Evolutionary conservation across 2,888 invertebrate species (phyloP).

Genomic region (Apotomis betuletana): DNA sequence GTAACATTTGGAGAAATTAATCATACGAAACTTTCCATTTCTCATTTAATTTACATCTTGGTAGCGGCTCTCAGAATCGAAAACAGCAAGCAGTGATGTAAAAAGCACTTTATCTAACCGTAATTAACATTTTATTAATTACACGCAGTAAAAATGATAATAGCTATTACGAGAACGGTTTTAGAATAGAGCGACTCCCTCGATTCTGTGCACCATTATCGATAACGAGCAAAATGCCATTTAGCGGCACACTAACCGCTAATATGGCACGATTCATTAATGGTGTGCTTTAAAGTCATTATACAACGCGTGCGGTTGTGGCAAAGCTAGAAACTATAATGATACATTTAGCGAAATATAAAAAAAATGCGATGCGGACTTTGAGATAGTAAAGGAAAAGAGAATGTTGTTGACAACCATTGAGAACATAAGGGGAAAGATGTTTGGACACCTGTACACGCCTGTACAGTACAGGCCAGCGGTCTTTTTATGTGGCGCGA

Average conservation of each 20-base stretch:
- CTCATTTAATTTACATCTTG: no score
- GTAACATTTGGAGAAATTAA: no score
- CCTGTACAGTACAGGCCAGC: no score
- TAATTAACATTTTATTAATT: neutral
- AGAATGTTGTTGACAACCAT: no score
- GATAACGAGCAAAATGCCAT: conserved; percentile 1
- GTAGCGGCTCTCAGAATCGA: neutral
- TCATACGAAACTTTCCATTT: no score
- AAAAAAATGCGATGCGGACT: no score
- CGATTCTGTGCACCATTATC: conserved; percentile 8
- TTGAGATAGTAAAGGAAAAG: no score
- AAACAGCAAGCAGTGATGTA: neutral
- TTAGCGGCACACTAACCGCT: conserved; percentile 16
- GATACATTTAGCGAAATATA: no score
- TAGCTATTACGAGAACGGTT: neutral
- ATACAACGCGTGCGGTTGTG: neutral
- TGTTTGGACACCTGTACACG: no score
- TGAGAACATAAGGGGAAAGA: no score
- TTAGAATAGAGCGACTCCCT: conserved; percentile 3
- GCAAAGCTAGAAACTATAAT: neutral
- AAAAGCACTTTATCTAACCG: neutral
- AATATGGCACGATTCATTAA: conserved; percentile 14
- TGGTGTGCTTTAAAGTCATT: neutral
- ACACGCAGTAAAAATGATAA: neutral
- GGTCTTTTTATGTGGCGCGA: no score